phyloP scores from a whole-genome alignment of 2,113 vertebrate genomes.

The Laticauda laticaudata region DNA sequence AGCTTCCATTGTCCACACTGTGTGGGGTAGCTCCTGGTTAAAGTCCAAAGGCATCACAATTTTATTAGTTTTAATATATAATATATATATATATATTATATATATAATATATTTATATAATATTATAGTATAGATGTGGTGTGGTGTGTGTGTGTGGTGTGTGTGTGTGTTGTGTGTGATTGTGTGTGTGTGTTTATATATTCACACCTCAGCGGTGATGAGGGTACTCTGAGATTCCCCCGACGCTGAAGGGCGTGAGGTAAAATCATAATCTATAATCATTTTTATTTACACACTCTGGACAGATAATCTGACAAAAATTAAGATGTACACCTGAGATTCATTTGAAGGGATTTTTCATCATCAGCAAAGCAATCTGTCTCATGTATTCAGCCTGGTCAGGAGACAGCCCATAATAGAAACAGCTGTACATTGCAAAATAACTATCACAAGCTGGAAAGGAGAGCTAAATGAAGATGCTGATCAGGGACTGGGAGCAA shows the following conservation, averaged over 20 bases:
- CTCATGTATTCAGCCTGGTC: conserved; percentile 18
- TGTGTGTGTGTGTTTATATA: too few species aligned
- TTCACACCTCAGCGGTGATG: conserved; percentile 28
- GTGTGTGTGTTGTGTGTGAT: too few species aligned
- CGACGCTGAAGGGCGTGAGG: conserved; percentile 48
- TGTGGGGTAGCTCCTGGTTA: conserved; percentile 27
- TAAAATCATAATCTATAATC: conserved; percentile 62
- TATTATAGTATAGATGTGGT: too few species aligned
- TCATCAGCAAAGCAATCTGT: conserved; percentile 39
- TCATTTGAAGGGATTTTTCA: conserved; percentile 47
- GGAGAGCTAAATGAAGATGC: background rate
- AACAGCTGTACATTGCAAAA: background rate
- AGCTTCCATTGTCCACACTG: conserved; percentile 61
- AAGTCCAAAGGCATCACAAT: conserved; percentile 51
- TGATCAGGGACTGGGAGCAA: background rate
- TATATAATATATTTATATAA: too few species aligned
- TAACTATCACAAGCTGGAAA: background rate
- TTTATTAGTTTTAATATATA: too few species aligned
- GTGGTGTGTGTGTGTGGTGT: too few species aligned
- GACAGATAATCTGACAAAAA: conserved; percentile 55
- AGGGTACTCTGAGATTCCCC: conserved; percentile 50
- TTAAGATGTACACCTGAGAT: conserved; percentile 45
- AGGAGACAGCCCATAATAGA: background rate
- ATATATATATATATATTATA: too few species aligned
- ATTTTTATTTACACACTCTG: conserved; percentile 38